Evolutionary conservation across 2,113 vertebrate species (phyloP), one percentile per base, ranked within the genome.

Genomic region (Chloropsis hardwickii): DNA sequence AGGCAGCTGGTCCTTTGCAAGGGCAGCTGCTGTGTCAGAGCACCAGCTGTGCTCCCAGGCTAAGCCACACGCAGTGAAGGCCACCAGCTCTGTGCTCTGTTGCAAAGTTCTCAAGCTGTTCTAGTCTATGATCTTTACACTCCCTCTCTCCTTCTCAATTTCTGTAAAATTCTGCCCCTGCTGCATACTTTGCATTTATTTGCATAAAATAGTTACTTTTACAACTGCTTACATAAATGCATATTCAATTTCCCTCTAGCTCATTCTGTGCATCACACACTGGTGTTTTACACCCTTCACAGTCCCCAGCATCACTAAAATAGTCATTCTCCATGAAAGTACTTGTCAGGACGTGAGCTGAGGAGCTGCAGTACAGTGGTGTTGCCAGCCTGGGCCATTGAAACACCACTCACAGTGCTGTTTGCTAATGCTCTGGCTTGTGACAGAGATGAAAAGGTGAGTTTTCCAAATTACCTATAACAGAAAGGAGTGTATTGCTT

Each of bases 21-120:
- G 73, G 24, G 25, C 78, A 85, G 61, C 81, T 71, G 79, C 39
- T 62, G 56, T 60, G 62, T 16, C 57, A 69, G 24, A 54, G 27
- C 24, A 18, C 39, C 4, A 3, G 57, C 74, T 74, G 47, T 0
- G 0, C 53, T 78, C 71, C 42, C 39, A 47, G 77, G 50, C 54
- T 53, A 24, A 89, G 69, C 50, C 67, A 10, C 0, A 0, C 42
- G 31, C 0, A 1, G 11, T 10, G 47, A 45, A 57, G 60, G 21
- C 47, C 0, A 0, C 42, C 51, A 81, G 29, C 39, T 57, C 74
- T 45, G 18, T 33, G 64, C 60, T 93, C 24, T 39, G 6, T 20
- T 77, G 28, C 16, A 50, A 0, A 0, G 37, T 29, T 80, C 40
- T 83, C 28, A 42, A n/a, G 11, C 7, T 62, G 76, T 35, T 77